A percentile compares a stretch with the other conserved stretches of the same genome.
Evolutionary conservation across 2,113 vertebrate genomes (phyloP).

Genomic region (Ailurus styani): DNA sequence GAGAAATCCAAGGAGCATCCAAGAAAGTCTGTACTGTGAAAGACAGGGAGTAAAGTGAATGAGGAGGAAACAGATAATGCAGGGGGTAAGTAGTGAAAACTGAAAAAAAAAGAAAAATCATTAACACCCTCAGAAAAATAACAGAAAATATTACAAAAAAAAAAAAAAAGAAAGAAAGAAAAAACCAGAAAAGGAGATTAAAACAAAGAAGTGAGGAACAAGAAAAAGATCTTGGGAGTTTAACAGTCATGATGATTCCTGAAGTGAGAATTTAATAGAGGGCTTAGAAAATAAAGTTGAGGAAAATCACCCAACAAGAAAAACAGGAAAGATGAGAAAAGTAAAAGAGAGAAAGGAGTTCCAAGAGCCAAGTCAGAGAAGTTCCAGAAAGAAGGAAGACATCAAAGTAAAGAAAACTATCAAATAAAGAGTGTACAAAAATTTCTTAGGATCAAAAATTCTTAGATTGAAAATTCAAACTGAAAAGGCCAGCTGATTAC

Average conservation of each 20-base stretch:
- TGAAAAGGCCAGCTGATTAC: not conserved
- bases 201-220: not conserved
- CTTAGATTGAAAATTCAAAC: not conserved
- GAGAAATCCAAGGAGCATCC: not conserved
- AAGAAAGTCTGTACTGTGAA: not conserved
- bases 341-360: not conserved
- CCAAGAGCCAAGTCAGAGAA: not conserved
- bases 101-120: not conserved
- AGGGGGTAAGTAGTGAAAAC: not conserved
- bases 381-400: not conserved
- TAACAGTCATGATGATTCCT: not conserved
- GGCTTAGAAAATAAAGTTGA: not conserved
- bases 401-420: not conserved
- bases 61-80: not conserved
- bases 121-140: not conserved
- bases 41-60: not conserved
- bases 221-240: not conserved
- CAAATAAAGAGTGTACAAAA: not conserved
- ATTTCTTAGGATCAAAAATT: not conserved
- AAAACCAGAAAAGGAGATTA: not conserved
- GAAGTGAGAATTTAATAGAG: not conserved
- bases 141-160: not conserved
- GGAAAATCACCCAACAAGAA: not conserved
- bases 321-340: not conserved
- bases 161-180: not conserved